A percentile compares a stretch with the other conserved stretches of the same genome.
These are phyloP conservation scores for Laodelphax striatellus DNA, from an alignment of 1,140 invertebrate species.

Conservation along the genomic window DNA sequence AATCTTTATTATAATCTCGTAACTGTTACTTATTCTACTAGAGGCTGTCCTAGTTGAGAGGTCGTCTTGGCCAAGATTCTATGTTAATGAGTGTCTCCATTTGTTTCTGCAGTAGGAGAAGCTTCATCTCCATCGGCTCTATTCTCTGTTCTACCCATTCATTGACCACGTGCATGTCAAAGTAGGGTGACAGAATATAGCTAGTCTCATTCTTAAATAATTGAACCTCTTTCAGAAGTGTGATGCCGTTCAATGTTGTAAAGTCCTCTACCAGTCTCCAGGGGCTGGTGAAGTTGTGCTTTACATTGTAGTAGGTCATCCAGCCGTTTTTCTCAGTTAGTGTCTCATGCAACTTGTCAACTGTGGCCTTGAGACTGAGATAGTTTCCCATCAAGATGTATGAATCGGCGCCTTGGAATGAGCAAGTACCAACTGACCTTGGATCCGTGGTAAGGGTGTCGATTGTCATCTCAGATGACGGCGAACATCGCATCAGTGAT, in stretches of 20 bases:
- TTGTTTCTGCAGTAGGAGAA: conserved; percentile 18
- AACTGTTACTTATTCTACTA: no score
- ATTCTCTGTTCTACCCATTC: conserved; percentile 13
- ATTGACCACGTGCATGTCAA: conserved; percentile 4
- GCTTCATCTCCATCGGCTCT: conserved; percentile 1
- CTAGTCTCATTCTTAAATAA: conserved; percentile 5
- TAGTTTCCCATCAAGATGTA: conserved; percentile 1
- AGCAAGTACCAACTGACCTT: neutral
- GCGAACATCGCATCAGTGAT: conserved; percentile 14
- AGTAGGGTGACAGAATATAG: neutral
- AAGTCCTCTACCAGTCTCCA: conserved; percentile 10
- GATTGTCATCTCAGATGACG: neutral
- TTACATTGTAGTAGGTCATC: conserved; percentile 17
- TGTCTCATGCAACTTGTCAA: conserved; percentile 4
- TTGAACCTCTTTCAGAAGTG: conserved; percentile 5
- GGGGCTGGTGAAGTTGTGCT: conserved; percentile 16
- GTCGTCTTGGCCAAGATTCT: conserved; percentile 42
- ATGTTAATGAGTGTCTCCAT: conserved; percentile 32
- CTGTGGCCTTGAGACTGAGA: conserved; percentile 1
- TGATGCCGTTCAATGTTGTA: neutral
- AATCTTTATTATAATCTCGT: no score
- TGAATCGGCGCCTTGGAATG: conserved; percentile 2
- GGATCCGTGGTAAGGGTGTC: neutral
- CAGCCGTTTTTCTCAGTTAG: conserved; percentile 13
- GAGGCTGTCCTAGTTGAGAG: conserved; percentile 24